Conservation (phyloP, 1,140 invertebrate genomes). For the Drosophila tsacasi region DNA sequence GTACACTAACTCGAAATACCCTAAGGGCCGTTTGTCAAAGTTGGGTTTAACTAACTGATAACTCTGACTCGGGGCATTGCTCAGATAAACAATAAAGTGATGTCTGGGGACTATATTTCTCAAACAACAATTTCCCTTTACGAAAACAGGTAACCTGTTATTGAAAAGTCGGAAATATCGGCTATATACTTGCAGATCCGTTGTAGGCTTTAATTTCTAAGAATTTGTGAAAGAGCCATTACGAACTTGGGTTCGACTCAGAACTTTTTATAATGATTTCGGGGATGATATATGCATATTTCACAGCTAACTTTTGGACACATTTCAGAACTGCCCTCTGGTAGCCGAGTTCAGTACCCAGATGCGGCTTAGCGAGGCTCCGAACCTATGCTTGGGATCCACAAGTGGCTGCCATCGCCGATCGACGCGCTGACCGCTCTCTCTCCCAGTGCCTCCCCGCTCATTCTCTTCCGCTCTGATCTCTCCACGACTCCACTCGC, state of each 20-base stretch:
- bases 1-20: no score
- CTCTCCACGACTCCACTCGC: not conserved
- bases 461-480: not conserved
- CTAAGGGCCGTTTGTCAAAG: not conserved
- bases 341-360: not conserved
- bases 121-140: not conserved
- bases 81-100: not conserved
- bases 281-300: not conserved
- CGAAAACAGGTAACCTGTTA: not conserved
- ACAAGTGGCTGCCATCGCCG: conserved; percentile 36
- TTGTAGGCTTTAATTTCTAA: not conserved
- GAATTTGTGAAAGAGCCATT: not conserved
- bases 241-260: not conserved
- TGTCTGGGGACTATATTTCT: no score
- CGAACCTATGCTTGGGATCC: conserved; percentile 61
- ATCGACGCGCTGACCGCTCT: conserved; percentile 11
- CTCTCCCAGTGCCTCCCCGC: not conserved
- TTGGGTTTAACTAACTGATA: not conserved
- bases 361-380: conserved; percentile 13
- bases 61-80: not conserved
- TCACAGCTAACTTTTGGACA: conserved; percentile 1
- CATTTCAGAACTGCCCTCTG: not conserved
- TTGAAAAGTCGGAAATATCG: not conserved
- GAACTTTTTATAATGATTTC: not conserved
- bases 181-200: not conserved